Conservation (phyloP, 2,797 vertebrate species). For the Chrysocyon brachyurus region DNA sequence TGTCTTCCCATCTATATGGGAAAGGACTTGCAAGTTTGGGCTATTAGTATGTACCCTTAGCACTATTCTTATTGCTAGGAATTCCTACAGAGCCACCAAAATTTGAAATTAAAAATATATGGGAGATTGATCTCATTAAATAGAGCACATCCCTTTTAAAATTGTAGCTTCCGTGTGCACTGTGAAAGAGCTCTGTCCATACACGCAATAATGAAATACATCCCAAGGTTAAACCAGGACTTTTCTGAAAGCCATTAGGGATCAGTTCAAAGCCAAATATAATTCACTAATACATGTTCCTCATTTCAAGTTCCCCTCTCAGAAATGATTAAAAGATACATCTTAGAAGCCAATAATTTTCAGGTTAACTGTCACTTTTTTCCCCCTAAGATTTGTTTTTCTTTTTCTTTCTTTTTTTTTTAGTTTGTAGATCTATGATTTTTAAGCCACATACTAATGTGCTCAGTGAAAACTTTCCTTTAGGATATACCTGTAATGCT, state of each 20-base stretch:
- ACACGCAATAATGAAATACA: slow-evolving; percentile 82
- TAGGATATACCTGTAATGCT: not conserved
- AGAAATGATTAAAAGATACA: slow-evolving; percentile 85
- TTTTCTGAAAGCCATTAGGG: slow-evolving; percentile 79
- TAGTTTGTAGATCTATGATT: slow-evolving; percentile 1
- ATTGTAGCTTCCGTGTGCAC: slow-evolving; percentile 79
- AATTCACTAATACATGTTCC: slow-evolving; percentile 84
- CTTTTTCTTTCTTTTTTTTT: slow-evolving; percentile 26
- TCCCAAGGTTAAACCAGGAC: slow-evolving; percentile 84
- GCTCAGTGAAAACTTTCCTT: slow-evolving; percentile 45
- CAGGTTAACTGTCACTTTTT: slow-evolving; percentile 77
- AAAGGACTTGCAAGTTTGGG: not conserved
- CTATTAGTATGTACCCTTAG: not conserved
- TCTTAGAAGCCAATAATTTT: slow-evolving; percentile 77
- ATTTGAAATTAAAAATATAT: slow-evolving; percentile 40
- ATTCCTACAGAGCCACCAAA: not conserved
- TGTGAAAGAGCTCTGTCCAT: slow-evolving; percentile 78
- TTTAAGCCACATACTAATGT: not conserved
- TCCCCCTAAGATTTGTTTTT: not conserved
- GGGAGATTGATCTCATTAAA: slow-evolving; percentile 71
- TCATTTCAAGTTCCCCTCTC: slow-evolving; percentile 81
- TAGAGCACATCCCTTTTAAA: slow-evolving; percentile 81
- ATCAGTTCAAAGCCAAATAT: slow-evolving; percentile 86
- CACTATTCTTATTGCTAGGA: slow-evolving; percentile 41
- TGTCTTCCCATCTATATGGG: not conserved